These are phyloP conservation scores for Oegoconia quadripuncta DNA, from an alignment of 2,888 invertebrate genomes.

Conservation along the genomic window DNA sequence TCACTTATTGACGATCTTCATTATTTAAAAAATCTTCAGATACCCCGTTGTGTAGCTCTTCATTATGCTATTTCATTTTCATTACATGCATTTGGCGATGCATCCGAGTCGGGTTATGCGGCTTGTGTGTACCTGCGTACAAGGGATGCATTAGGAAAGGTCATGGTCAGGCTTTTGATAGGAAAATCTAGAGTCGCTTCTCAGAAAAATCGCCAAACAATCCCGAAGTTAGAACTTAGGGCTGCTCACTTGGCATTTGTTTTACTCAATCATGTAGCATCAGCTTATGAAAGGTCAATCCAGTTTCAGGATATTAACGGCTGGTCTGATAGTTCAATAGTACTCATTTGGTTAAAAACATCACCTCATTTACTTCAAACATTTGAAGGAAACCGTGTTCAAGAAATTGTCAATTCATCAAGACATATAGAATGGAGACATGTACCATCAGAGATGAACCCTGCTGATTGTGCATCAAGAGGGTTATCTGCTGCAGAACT, in stretches of 20 bases:
- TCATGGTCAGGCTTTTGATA: neutral
- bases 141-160: neutral
- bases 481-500: neutral
- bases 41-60: neutral
- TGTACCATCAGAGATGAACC: neutral
- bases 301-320: neutral
- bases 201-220: neutral
- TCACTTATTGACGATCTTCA: neutral
- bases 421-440: neutral
- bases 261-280: neutral
- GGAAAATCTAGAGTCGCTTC: slow-evolving; percentile 1
- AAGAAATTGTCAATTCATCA: neutral
- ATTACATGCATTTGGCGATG: slow-evolving; percentile 6
- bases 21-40: neutral
- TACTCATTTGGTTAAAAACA: neutral
- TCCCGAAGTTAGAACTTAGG: slow-evolving; percentile 2
- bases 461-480: neutral
- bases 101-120: neutral
- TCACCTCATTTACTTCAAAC: neutral
- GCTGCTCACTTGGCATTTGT: neutral
- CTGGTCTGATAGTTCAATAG: neutral
- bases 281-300: no score
- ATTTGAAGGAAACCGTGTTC: neutral
- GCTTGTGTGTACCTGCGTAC: neutral
- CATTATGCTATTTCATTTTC: neutral